phyloP scores from a whole-genome alignment of 2,113 vertebrate genomes.

The Prietella phreatophila region DNA sequence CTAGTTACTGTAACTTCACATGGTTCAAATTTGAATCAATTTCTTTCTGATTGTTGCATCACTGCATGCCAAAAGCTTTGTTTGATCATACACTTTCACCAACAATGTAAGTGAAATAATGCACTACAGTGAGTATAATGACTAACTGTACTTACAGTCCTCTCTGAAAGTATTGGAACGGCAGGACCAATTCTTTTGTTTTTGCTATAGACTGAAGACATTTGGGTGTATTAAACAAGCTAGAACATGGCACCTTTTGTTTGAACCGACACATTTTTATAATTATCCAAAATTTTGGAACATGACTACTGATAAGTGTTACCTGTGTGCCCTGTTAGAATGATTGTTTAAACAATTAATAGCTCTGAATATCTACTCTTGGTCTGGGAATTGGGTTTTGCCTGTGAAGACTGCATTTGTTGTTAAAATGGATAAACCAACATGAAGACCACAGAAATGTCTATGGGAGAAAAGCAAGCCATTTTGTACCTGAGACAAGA shows the following conservation, averaged over 20 bases:
- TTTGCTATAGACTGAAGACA: not conserved
- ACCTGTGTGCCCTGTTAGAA: not conserved
- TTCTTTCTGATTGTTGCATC: not conserved
- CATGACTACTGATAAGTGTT: not conserved
- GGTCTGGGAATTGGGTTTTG: not conserved
- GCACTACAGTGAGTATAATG: not conserved
- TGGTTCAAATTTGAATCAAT: not conserved
- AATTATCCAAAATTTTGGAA: not conserved
- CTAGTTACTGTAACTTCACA: not conserved
- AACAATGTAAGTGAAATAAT: not conserved
- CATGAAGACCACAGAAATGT: not conserved
- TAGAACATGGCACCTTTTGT: not conserved
- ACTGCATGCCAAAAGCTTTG: not conserved
- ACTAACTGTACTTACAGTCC: not conserved
- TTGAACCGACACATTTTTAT: not conserved
- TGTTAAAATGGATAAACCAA: not conserved
- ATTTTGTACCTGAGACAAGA: not conserved
- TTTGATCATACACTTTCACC: not conserved
- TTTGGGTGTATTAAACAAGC: not conserved
- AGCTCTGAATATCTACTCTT: not conserved
- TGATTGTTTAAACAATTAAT: not conserved
- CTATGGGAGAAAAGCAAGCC: not conserved
- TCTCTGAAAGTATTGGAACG: not conserved
- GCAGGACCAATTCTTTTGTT: not conserved
- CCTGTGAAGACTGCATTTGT: not conserved